These are phyloP conservation scores for Athripsodes cinereus DNA, from an alignment of 2,888 invertebrate genomes.

Conservation along the genomic window DNA sequence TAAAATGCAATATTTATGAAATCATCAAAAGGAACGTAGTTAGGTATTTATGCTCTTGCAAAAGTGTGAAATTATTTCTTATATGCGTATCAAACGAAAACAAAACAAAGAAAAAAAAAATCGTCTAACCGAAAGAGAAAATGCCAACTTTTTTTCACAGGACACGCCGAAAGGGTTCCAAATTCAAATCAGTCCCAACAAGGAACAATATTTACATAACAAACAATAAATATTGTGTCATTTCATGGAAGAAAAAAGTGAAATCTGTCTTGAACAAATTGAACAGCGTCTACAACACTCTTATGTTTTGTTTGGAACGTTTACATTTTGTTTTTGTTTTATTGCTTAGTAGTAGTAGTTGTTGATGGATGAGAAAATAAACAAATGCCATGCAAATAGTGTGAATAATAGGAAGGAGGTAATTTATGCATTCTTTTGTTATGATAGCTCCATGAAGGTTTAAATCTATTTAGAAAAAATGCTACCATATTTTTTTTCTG, in stretches of 20 bases:
- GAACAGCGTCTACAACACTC: too few species aligned
- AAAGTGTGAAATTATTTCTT: too few species aligned
- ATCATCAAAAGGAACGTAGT: too few species aligned
- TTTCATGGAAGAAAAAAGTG: neutral
- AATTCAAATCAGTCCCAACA: neutral
- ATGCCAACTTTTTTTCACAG: neutral
- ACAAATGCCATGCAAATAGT: neutral
- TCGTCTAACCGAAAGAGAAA: neutral
- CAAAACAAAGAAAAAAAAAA: neutral
- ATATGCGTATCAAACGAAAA: neutral
- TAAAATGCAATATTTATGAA: too few species aligned
- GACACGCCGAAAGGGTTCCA: neutral
- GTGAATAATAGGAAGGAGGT: neutral
- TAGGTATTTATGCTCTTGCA: too few species aligned
- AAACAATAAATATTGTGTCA: neutral
- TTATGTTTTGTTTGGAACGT: neutral
- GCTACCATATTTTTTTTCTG: neutral
- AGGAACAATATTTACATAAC: neutral
- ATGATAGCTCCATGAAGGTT: neutral
- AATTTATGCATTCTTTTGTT: too few species aligned
- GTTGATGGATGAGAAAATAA: neutral
- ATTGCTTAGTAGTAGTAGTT: neutral
- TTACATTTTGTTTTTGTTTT: neutral
- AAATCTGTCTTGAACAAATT: neutral
- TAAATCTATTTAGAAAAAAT: neutral